Evolutionary conservation across 2,888 invertebrate genomes (phyloP).

Genomic region (Coecobrya sp.): DNA sequence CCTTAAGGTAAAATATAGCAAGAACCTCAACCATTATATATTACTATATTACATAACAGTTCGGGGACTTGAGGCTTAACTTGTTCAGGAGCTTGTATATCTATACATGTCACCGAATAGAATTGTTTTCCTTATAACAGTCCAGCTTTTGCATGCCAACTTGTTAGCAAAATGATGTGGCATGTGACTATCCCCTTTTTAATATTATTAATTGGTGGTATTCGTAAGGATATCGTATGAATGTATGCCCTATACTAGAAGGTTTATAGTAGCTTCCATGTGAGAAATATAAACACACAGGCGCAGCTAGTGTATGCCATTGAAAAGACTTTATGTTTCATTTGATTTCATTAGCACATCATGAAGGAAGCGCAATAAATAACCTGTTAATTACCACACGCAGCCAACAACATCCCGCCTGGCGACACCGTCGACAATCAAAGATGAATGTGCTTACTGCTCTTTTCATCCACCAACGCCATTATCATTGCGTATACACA

Average conservation of each 20-base stretch:
- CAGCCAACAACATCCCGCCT: constrained; percentile 80
- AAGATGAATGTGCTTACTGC: constrained; percentile 76
- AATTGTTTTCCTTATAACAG: not conserved
- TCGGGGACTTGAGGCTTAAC: constrained; percentile 1
- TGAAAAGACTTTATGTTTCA: constrained; percentile 65
- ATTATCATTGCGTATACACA: constrained; percentile 35
- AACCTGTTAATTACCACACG: constrained; percentile 82
- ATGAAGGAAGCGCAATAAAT: constrained; percentile 79
- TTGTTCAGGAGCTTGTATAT: not conserved
- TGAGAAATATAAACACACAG: not conserved
- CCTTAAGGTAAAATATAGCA: not conserved
- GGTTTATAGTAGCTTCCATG: not conserved
- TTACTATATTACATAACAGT: too few relatives aligned
- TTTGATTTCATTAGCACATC: constrained; percentile 82
- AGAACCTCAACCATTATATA: not conserved
- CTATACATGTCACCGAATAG: not conserved
- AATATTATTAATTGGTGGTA: constrained; percentile 21
- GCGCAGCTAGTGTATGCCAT: not conserved
- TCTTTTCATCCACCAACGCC: constrained; percentile 4
- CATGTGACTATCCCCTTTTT: constrained; percentile 52
- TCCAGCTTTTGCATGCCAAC: constrained; percentile 1
- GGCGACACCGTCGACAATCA: constrained; percentile 80
- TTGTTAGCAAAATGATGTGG: constrained; percentile 56
- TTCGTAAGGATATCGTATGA: not conserved
- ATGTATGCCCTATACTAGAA: not conserved